Percentiles rank a stretch among this genome's conserved stretches.
These are phyloP conservation scores for Grammomys surdaster DNA, from an alignment of 2,113 vertebrate genomes.

Conservation along the genomic window DNA sequence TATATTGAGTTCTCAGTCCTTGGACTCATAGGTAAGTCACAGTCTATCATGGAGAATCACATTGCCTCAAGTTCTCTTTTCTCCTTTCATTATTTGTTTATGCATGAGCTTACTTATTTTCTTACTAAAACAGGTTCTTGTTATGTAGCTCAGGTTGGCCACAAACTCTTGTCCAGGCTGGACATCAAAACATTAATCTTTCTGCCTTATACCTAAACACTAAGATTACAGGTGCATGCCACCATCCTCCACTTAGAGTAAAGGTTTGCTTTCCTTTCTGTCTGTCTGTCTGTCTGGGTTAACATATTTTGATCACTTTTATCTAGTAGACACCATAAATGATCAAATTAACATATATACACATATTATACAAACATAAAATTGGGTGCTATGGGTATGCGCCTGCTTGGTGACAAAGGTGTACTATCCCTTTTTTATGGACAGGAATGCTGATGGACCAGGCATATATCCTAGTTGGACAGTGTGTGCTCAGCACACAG, in stretches of 20 bases:
- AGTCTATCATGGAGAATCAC: not conserved
- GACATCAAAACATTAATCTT: not conserved
- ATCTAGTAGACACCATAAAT: not conserved
- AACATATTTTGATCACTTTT: slow-evolving; percentile 46
- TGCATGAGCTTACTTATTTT: no score
- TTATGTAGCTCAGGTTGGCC: not conserved
- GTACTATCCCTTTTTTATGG: not conserved
- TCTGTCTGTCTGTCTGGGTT: not conserved
- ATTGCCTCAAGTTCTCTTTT: not conserved
- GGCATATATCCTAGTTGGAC: not conserved
- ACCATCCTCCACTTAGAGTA: not conserved
- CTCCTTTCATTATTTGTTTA: no score
- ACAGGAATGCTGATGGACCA: not conserved
- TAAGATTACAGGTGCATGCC: not conserved
- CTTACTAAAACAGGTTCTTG: not conserved
- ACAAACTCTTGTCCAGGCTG: not conserved
- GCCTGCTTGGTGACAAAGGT: not conserved
- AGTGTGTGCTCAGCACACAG: no score
- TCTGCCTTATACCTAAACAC: not conserved
- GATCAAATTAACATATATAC: not conserved
- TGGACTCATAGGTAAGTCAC: slow-evolving; percentile 91
- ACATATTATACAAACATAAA: not conserved
- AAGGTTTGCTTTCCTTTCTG: not conserved
- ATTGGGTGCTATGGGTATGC: not conserved
- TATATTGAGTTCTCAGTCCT: slow-evolving; percentile 89